Conservation (phyloP, 1,140 invertebrate species). For the Polypedilum pembai region DNA sequence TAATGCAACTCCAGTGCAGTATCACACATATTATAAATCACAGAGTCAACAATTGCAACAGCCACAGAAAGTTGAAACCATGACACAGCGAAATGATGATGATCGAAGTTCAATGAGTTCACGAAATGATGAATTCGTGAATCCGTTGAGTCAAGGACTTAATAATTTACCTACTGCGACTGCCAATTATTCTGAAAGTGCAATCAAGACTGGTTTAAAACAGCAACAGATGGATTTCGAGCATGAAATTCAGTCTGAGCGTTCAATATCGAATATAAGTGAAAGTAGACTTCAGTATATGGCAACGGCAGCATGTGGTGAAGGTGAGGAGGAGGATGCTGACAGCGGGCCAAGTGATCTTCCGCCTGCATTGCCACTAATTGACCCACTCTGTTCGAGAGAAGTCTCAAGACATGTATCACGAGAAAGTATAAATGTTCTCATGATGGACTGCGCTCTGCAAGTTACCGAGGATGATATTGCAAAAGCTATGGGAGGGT, state of each 20-base stretch:
- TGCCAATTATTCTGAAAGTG: conserved; percentile 9
- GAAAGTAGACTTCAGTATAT: conserved; percentile 25
- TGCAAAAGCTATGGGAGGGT: conserved; percentile 73
- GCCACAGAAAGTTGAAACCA: conserved; percentile 32
- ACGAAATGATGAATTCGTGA: conserved; percentile 31
- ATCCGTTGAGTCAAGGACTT: conserved; percentile 31
- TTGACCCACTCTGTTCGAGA: conserved; percentile 64
- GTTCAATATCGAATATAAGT: conserved; percentile 20
- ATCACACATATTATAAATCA: conserved; percentile 34
- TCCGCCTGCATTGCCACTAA: conserved; percentile 63
- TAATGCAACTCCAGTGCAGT: background rate
- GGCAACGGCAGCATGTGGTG: conserved; percentile 35
- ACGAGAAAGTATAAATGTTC: conserved; percentile 52
- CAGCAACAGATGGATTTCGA: conserved; percentile 29
- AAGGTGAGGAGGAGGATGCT: conserved; percentile 58
- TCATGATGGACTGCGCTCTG: conserved; percentile 61
- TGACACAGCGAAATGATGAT: conserved; percentile 30
- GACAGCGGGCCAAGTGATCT: conserved; percentile 64
- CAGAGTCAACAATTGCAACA: conserved; percentile 33
- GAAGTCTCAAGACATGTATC: conserved; percentile 52
- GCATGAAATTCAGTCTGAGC: conserved; percentile 32
- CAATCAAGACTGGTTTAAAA: conserved; percentile 21
- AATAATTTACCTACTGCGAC: background rate
- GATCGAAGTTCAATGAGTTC: conserved; percentile 31
- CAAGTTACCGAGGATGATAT: conserved; percentile 90